Percentiles rank a stretch among this genome's conserved stretches.
Conservation (phyloP, 2,888 invertebrate species). For the Netelia virgata region DNA sequence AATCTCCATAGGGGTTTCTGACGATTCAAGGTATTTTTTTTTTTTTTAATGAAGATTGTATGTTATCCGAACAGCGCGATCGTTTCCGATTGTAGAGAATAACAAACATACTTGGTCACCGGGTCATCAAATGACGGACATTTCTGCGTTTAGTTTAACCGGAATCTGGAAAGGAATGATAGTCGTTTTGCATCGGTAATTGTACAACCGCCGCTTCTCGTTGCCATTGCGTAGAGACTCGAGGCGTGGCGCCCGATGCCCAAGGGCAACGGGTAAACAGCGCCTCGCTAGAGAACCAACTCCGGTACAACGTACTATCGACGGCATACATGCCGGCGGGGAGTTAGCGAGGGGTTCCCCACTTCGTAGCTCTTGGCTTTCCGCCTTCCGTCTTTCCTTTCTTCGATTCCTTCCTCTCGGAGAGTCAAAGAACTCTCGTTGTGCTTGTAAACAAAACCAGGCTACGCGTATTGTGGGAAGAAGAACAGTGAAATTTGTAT, state of each 20-base stretch:
- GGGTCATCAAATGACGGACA: not conserved
- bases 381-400: constrained; percentile 49
- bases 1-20: too few species aligned
- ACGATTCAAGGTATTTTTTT: too few species aligned
- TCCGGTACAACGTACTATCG: constrained; percentile 4
- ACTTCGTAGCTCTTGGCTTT: constrained; percentile 28
- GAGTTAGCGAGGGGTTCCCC: constrained; percentile 35
- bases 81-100: too few species aligned
- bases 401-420: constrained; percentile 64
- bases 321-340: constrained; percentile 9
- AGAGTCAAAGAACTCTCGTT: constrained; percentile 75
- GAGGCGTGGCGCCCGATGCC: constrained; percentile 54
- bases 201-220: not conserved
- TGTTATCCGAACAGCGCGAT: too few species aligned
- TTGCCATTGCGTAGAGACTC: not conserved
- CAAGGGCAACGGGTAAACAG: constrained; percentile 56
- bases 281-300: constrained; percentile 41
- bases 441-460: constrained; percentile 66
- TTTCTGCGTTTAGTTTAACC: not conserved
- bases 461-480: not conserved
- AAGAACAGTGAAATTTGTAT: not conserved
- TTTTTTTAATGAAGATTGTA: too few species aligned
- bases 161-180: not conserved
- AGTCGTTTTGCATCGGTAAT: not conserved
- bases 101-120: too few species aligned